Conservation (phyloP, 2,113 vertebrate genomes). For the Uria lomvia region DNA sequence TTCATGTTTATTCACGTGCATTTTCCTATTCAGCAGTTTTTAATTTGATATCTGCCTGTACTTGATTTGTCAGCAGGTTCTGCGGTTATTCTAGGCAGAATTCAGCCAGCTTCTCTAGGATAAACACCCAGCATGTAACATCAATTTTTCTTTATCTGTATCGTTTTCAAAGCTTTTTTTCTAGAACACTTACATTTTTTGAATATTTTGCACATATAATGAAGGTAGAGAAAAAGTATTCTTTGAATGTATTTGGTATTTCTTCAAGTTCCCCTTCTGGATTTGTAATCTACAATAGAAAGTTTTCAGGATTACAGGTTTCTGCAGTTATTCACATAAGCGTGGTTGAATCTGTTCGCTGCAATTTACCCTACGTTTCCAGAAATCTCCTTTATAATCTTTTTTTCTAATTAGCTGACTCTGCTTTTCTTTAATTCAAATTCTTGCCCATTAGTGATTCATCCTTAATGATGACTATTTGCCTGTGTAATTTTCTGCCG, state of each 20-base stretch:
- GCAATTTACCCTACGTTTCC: neutral
- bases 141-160: neutral
- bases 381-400: neutral
- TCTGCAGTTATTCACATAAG: neutral
- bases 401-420: neutral
- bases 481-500: neutral
- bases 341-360: neutral
- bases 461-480: slow-evolving; percentile 12
- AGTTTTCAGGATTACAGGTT: neutral
- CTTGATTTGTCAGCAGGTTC: neutral
- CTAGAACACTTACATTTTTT: neutral
- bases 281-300: neutral
- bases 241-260: neutral
- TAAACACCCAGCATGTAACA: neutral
- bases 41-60: neutral
- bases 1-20: neutral
- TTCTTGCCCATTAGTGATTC: neutral
- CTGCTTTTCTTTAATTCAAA: slow-evolving; percentile 7
- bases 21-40: neutral
- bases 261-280: neutral
- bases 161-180: neutral
- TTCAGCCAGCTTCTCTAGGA: neutral
- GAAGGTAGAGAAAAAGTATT: neutral
- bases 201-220: neutral
- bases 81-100: neutral